Conservation (phyloP, 1,140 invertebrate genomes). For the Aphelenchoides avenae region DNA sequence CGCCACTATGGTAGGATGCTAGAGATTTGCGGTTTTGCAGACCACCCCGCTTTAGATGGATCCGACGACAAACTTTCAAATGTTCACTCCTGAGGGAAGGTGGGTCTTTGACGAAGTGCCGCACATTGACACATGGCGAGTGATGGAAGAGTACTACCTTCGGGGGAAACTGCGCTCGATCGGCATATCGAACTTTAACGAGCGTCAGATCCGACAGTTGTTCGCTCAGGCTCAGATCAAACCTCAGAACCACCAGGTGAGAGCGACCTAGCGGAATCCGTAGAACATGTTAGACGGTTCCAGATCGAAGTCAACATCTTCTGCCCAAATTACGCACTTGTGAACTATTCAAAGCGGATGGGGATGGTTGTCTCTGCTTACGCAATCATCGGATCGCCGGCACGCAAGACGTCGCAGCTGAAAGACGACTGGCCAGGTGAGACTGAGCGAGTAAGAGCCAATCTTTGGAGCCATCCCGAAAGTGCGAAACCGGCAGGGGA, state of each 20-base stretch:
- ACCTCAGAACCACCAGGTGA: conserved; percentile 34
- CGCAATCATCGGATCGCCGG: conserved; percentile 42
- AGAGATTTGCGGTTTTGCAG: neutral
- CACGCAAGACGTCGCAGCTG: too few species aligned
- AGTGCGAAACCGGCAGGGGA: too few species aligned
- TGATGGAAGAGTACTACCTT: conserved; percentile 58
- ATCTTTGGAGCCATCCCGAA: too few species aligned
- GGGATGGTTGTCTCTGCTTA: conserved; percentile 43
- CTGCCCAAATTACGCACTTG: conserved; percentile 38
- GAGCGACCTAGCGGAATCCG: neutral
- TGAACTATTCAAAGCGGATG: conserved; percentile 39
- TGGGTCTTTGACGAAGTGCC: conserved; percentile 24
- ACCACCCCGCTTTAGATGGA: conserved; percentile 11
- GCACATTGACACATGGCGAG: conserved; percentile 40
- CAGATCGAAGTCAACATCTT: conserved; percentile 42
- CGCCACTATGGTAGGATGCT: conserved; percentile 8
- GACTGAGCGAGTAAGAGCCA: too few species aligned
- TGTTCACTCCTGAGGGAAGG: conserved; percentile 29
- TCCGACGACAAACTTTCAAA: neutral
- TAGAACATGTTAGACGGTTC: conserved; percentile 5
- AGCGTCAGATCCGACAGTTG: conserved; percentile 68
- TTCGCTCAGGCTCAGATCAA: conserved; percentile 35
- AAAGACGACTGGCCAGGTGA: neutral
- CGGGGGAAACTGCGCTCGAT: conserved; percentile 60
- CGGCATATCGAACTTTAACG: conserved; percentile 64